These are phyloP conservation scores for Pachycephus smyrnensis DNA, from an alignment of 2,888 invertebrate genomes.

Conservation along the genomic window DNA sequence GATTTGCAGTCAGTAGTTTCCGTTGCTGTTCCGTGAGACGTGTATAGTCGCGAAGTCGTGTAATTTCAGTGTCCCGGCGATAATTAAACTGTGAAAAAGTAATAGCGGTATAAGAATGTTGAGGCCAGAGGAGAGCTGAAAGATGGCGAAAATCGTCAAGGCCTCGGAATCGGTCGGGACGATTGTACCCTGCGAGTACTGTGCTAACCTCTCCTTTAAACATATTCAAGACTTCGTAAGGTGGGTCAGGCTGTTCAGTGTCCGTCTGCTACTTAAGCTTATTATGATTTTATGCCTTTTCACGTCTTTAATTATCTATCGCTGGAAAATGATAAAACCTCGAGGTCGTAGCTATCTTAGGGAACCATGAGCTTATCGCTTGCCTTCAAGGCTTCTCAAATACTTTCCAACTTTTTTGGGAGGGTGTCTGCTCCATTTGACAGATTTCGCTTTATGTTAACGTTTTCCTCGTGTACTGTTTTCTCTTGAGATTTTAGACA, in stretches of 20 bases:
- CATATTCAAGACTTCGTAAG: slow-evolving; percentile 62
- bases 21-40: slow-evolving; percentile 2
- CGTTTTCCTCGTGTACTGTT: neutral
- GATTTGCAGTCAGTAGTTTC: neutral
- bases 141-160: slow-evolving; percentile 61
- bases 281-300: neutral
- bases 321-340: neutral
- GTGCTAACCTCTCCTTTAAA: slow-evolving; percentile 62
- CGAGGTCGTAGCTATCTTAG: neutral
- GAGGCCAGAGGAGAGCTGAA: slow-evolving; percentile 37
- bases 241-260: slow-evolving; percentile 43
- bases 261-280: neutral
- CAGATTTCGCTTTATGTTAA: neutral
- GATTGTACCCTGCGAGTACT: slow-evolving; percentile 59
- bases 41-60: neutral
- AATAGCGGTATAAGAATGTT: slow-evolving; percentile 34
- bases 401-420: neutral
- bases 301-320: neutral
- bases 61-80: neutral
- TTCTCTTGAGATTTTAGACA: neutral
- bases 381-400: neutral
- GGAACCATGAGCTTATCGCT: neutral
- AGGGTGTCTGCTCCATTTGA: neutral
- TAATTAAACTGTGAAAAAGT: slow-evolving; percentile 2
- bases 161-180: slow-evolving; percentile 46